phyloP scores from a whole-genome alignment of 2,113 vertebrate species.

The Amia ocellicauda region DNA sequence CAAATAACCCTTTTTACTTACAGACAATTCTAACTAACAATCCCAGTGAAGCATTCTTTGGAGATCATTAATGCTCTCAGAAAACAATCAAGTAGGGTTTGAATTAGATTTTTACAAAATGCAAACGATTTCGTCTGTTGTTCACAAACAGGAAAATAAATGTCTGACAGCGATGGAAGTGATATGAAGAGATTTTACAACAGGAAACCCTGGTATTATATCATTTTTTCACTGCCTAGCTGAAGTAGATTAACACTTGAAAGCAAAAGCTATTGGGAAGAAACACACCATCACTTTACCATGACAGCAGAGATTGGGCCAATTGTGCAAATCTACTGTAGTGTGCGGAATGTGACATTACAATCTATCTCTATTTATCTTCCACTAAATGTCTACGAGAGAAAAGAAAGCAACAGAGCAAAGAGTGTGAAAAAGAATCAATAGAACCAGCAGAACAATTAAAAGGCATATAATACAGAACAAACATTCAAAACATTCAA shows the following conservation, averaged over 20 bases:
- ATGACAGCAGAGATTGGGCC: background rate
- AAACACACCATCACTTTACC: background rate
- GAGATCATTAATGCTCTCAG: too few relatives aligned
- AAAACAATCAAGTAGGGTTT: too few relatives aligned
- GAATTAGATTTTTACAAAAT: too few relatives aligned
- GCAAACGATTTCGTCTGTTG: too few relatives aligned
- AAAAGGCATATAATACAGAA: background rate
- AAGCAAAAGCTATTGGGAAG: background rate
- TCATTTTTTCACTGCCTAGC: background rate
- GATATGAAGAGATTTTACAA: too few relatives aligned
- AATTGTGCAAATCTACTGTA: background rate
- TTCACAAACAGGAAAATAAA: too few relatives aligned
- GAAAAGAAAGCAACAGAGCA: background rate
- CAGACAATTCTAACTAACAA: too few relatives aligned
- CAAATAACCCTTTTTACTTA: too few relatives aligned
- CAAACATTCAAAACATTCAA: background rate
- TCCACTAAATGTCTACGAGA: background rate
- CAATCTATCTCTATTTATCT: slow-evolving; percentile 2
- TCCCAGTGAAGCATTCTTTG: too few relatives aligned
- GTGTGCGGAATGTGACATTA: background rate
- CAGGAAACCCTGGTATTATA: too few relatives aligned
- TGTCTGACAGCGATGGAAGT: too few relatives aligned
- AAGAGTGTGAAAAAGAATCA: background rate
- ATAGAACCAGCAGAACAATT: background rate
- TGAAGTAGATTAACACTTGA: background rate